A percentile compares a stretch with the other conserved stretches of the same genome.
phyloP scores from a whole-genome alignment of 2,888 invertebrate genomes.

The Ceraclea dissimilis region DNA sequence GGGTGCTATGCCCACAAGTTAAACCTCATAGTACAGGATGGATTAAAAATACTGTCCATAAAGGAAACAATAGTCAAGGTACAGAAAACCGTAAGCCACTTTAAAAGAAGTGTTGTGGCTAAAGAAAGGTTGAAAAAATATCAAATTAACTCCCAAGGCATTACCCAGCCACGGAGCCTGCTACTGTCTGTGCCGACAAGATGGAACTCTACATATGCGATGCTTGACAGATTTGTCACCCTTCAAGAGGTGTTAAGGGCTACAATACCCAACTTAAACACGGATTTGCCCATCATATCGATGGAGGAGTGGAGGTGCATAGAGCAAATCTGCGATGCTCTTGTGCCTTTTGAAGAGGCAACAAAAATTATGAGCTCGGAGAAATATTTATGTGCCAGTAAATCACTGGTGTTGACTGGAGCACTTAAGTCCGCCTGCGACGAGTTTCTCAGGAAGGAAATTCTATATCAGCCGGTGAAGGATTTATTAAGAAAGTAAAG shows the following conservation, averaged over 20 bases:
- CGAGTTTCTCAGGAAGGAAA: too few relatives aligned
- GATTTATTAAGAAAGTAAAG: too few relatives aligned
- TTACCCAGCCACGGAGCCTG: not conserved
- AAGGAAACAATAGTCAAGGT: not conserved
- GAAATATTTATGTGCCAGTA: not conserved
- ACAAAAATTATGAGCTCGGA: not conserved
- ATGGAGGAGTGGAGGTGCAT: not conserved
- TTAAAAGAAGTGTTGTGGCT: not conserved
- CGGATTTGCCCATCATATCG: not conserved
- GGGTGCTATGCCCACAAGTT: not conserved
- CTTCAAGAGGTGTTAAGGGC: not conserved
- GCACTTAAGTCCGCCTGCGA: too few relatives aligned
- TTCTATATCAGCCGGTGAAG: too few relatives aligned
- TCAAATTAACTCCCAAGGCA: not conserved
- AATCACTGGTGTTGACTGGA: not conserved
- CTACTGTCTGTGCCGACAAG: not conserved
- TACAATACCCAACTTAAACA: not conserved
- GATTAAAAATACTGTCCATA: not conserved
- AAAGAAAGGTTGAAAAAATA: not conserved
- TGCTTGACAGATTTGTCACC: not conserved
- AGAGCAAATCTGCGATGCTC: not conserved
- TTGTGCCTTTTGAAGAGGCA: not conserved
- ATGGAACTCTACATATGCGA: not conserved
- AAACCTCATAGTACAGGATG: not conserved
- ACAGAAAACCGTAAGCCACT: not conserved